Base-by-base conservation (phyloP, 1,140 invertebrate species). In the Stegodyphus dumicola region DNA sequence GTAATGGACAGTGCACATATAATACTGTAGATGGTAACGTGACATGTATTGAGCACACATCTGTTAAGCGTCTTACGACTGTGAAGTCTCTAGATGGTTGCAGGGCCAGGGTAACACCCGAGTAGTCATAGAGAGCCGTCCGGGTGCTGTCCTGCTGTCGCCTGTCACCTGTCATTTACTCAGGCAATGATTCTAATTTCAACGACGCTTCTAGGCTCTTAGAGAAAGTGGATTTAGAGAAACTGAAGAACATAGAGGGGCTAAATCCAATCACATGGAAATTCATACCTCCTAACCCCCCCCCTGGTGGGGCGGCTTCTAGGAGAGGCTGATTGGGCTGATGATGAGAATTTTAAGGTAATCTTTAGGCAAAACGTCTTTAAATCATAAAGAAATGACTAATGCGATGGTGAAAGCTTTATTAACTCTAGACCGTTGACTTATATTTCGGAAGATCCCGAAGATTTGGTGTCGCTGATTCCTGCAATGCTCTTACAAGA, bases 401-500 rank as follows among this genome's bases (percentile, higher is more conserved):
- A 79, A 10, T 78, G 75, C 13, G 66, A 86, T 53, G 6, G 7
- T 56, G 76, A 86, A n/a, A 53, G 9, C 17, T 1, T 79, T 6
- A 69, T 79, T 33, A 71, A 64, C 18, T 73, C 75, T 6, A 49
- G 76, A 69, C 65, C 51, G 7, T 13, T 86, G 18, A 87, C 88
- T 0, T 84, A 87, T 60, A 18, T 75, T n/a, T 74, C 74, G 1
- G 60, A 65, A 33, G 78, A 88, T 80, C 66, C 73, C 9, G 13
- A 65, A 11, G 87, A 89, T 67, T 52, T 54, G 17, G 52, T 56
- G 17, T 56, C 80, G 52, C 53, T 89, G 53, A 88, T 88, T 11
- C 85, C 88, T 51, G 86, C 78, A 33, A 86, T 87, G 73, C 88
- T 87, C 75, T 70, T 88, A 80, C 54, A 80, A 10, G 52, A 80